Evolutionary conservation across 1,140 invertebrate genomes (phyloP).

Genomic region (Hycleus phaleratus): DNA sequence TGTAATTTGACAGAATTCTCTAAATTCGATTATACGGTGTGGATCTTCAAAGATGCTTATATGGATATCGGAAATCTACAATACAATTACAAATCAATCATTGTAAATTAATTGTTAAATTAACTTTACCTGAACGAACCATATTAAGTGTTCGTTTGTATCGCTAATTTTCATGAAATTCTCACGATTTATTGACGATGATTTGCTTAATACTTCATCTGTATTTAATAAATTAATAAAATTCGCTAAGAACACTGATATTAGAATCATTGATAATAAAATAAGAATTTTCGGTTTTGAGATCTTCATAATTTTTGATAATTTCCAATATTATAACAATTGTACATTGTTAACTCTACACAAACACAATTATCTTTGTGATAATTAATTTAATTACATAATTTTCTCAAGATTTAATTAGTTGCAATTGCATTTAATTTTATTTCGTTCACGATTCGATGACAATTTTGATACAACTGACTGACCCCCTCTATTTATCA

Average conservation of each 20-base stretch:
- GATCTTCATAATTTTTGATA: slow-evolving; percentile 41
- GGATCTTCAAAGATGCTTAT: slow-evolving; percentile 78
- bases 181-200: slow-evolving; percentile 16
- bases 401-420: too few relatives aligned
- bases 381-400: too few relatives aligned
- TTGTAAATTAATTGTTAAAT: slow-evolving; percentile 9
- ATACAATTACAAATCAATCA: slow-evolving; percentile 6
- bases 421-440: too few relatives aligned
- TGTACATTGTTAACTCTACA: too few relatives aligned
- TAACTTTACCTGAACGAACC: slow-evolving; percentile 65
- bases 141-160: slow-evolving; percentile 53
- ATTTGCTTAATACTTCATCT: slow-evolving; percentile 28
- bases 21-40: slow-evolving; percentile 65
- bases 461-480: too few relatives aligned
- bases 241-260: slow-evolving; percentile 50
- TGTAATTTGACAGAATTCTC: slow-evolving; percentile 72
- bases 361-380: too few relatives aligned
- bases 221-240: slow-evolving; percentile 48
- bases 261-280: slow-evolving; percentile 44
- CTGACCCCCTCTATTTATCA: too few relatives aligned
- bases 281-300: slow-evolving; percentile 43
- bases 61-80: slow-evolving; percentile 82
- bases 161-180: slow-evolving; percentile 41
- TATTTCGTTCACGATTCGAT: too few relatives aligned
- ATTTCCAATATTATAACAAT: too few relatives aligned